Conservation (phyloP, 2,888 invertebrate species). For the Sarcophaga carnaria region DNA sequence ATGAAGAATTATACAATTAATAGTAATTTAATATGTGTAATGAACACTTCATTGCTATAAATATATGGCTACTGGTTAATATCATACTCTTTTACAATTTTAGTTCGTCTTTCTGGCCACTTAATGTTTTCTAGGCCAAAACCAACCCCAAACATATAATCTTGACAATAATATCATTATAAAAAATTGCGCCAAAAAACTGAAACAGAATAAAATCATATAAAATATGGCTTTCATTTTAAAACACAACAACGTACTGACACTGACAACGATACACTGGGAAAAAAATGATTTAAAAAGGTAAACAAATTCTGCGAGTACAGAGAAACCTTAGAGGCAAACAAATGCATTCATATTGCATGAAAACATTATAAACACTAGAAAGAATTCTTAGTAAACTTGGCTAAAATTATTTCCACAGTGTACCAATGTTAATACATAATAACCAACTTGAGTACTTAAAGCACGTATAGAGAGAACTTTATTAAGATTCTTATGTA, state of each 20-base stretch:
- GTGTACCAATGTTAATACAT: background rate
- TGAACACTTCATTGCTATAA: conserved; percentile 64
- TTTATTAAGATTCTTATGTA: conserved; percentile 33
- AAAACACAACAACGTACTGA: conserved; percentile 44
- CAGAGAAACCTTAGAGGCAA: too few relatives aligned
- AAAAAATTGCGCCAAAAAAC: conserved; percentile 47
- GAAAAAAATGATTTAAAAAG: background rate
- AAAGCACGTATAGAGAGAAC: conserved; percentile 17
- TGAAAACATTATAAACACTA: too few relatives aligned
- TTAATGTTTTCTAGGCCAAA: conserved; percentile 57
- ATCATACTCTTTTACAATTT: conserved; percentile 25
- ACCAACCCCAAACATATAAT: conserved; percentile 51
- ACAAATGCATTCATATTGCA: too few relatives aligned
- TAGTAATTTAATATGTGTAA: conserved; percentile 58
- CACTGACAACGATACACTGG: conserved; percentile 8
- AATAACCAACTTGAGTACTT: background rate
- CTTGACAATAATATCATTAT: conserved; percentile 55
- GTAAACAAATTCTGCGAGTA: too few relatives aligned
- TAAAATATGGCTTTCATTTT: too few relatives aligned
- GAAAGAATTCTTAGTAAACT: too few relatives aligned
- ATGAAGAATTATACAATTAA: conserved; percentile 51
- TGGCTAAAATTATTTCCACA: background rate
- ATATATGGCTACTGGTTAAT: conserved; percentile 66
- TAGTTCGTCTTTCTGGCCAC: background rate
- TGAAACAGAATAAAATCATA: conserved; percentile 10